A percentile compares a stretch with the other conserved stretches of the same genome.
phyloP scores from a whole-genome alignment of 2,888 invertebrate genomes.

The Chydorus sphaericus region DNA sequence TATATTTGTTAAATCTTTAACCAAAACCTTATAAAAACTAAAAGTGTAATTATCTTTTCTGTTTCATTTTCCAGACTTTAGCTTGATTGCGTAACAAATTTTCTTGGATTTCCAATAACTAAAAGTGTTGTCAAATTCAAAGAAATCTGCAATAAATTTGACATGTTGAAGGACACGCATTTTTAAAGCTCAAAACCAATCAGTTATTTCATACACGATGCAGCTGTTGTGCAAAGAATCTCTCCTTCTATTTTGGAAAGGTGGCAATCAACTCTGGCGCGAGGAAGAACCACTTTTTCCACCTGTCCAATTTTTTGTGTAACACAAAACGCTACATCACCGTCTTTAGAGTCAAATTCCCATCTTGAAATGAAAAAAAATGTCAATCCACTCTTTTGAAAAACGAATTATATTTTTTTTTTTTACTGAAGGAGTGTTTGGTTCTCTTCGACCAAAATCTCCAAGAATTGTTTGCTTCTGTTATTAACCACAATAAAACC shows the following conservation, averaged over 20 bases:
- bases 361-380: constrained; percentile 42
- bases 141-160: constrained; percentile 6
- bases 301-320: constrained; percentile 44
- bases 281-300: constrained; percentile 42
- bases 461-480: neutral
- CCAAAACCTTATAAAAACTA: too few species aligned
- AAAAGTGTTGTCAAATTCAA: constrained; percentile 14
- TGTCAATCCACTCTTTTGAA: neutral
- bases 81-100: constrained; percentile 4
- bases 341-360: constrained; percentile 72
- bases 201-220: constrained; percentile 49
- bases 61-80: too few species aligned
- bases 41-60: neutral
- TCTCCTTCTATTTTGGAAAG: constrained; percentile 66
- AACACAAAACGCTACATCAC: constrained; percentile 81
- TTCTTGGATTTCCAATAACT: constrained; percentile 11
- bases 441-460: constrained; percentile 42
- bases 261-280: constrained; percentile 58
- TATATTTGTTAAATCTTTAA: too few species aligned
- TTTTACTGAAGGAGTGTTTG: constrained; percentile 60
- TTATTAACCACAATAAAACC: neutral
- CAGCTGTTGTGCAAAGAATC: constrained; percentile 55
- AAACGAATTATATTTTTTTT: too few species aligned
- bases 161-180: too few species aligned
- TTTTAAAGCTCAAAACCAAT: neutral